Evolutionary conservation across 2,888 invertebrate genomes (phyloP).

Genomic region (Drosophila imparisetae): DNA sequence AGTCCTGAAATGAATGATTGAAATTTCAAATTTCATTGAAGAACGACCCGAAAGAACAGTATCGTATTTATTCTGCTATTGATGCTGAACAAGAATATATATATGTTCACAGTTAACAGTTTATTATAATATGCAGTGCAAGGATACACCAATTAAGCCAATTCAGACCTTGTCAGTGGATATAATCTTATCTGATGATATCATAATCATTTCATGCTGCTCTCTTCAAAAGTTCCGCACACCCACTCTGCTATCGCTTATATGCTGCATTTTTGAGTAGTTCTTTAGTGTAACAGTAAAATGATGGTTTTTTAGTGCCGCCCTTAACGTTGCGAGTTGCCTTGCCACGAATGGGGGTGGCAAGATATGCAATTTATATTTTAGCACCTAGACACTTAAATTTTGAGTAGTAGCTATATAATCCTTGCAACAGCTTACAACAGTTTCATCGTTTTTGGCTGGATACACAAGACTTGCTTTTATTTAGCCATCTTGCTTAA

Average conservation of each 20-base stretch:
- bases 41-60: neutral
- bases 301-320: constrained; percentile 37
- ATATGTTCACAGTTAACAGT: neutral
- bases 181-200: neutral
- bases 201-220: neutral
- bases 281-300: constrained; percentile 19
- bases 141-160: neutral
- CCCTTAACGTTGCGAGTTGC: neutral
- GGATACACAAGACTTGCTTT: constrained; percentile 4
- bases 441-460: neutral
- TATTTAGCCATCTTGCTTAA: constrained; percentile 24
- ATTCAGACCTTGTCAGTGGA: neutral
- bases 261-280: neutral
- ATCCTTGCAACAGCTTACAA: constrained; percentile 27
- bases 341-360: constrained; percentile 5
- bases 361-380: constrained; percentile 43
- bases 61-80: neutral
- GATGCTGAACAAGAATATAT: neutral
- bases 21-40: neutral
- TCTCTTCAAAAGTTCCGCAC: neutral
- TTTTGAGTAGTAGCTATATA: constrained; percentile 36
- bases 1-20: neutral
- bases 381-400: constrained; percentile 31
- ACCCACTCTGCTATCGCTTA: neutral
- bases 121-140: neutral